Base-by-base conservation (phyloP, 2,888 invertebrate species). In the Nomada fabriciana region DNA sequence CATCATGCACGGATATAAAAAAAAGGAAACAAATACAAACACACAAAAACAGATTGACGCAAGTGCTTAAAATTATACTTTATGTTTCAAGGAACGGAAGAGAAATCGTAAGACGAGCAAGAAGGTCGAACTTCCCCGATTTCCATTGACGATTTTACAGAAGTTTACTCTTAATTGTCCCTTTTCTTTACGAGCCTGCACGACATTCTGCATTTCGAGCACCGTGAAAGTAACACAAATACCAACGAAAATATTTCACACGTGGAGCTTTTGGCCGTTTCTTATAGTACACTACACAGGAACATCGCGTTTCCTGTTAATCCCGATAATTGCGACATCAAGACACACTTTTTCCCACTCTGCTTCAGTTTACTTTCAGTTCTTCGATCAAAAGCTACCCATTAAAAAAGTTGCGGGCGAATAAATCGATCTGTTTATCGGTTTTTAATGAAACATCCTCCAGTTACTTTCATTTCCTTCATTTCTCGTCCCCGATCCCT, bases 201-300 rank as follows among this genome's bases (percentile, higher is more conserved):
- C 29, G 47, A 52, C 25, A 36, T 64, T 52, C 50, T 57, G 68
- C 47, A 52, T 63, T 57, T 65, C 42, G 63, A 43, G 47, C 29
- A 67, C 55, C 74, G 74, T 55, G 73, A 81, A 78, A 81, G 79
- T 70, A 70, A 74, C 81, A 52, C 36, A 36, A 60, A 15, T 29
- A 36, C 18, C 70, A 47, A 15, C 36, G 42, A 43, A 43, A 15
- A 15, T 57, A 63, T 53, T 65, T 71, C 61, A 67, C 52, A 5
- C 59, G n/a, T 1, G n/a, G 13, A 23, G 10, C 23, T 9, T 59
- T 50, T 29, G 29, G 23, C 13, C 5, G 43, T 67, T 20, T 50
- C 68, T 50, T 18, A 29, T 13, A 23, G 18, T 25, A 53, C 47
- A 23, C 43, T 10, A 23, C n/a, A 43, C 15, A 25, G 13, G 20